A percentile compares a stretch with the other conserved stretches of the same genome.
phyloP scores from a whole-genome alignment of 2,888 invertebrate genomes.

The Diogma glabrata region DNA sequence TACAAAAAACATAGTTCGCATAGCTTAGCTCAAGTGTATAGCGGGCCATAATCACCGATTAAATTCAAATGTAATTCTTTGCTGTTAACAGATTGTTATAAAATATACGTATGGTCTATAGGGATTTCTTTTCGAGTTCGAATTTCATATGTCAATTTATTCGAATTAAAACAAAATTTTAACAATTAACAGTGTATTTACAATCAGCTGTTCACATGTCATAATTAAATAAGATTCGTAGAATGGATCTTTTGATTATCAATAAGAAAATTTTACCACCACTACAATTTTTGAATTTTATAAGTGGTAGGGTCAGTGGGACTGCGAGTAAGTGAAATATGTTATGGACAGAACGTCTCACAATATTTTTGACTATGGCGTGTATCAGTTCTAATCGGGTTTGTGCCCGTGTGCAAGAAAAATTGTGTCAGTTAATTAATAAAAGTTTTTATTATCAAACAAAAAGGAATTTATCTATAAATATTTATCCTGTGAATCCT shows the following conservation, averaged over 20 bases:
- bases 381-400: conserved; percentile 72
- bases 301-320: conserved; percentile 8
- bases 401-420: conserved; percentile 71
- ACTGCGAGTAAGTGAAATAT: conserved; percentile 28
- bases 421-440: conserved; percentile 66
- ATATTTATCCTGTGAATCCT: not conserved
- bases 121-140: not conserved
- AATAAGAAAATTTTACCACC: conserved; percentile 6
- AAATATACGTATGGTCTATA: no score
- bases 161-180: not conserved
- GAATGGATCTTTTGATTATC: conserved; percentile 6
- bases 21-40: no score
- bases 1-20: no score
- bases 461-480: conserved; percentile 3
- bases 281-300: conserved; percentile 3
- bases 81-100: no score
- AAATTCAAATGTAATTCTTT: no score
- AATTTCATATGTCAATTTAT: not conserved
- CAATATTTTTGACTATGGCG: conserved; percentile 71
- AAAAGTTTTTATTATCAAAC: conserved; percentile 38
- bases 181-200: not conserved
- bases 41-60: no score
- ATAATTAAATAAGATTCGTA: conserved; percentile 1
- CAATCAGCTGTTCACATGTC: not conserved
- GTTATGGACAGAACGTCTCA: conserved; percentile 35